Percentiles rank a stretch among this genome's conserved stretches.
phyloP scores from a whole-genome alignment of 2,888 invertebrate species.

The Cephus pygmeus region DNA sequence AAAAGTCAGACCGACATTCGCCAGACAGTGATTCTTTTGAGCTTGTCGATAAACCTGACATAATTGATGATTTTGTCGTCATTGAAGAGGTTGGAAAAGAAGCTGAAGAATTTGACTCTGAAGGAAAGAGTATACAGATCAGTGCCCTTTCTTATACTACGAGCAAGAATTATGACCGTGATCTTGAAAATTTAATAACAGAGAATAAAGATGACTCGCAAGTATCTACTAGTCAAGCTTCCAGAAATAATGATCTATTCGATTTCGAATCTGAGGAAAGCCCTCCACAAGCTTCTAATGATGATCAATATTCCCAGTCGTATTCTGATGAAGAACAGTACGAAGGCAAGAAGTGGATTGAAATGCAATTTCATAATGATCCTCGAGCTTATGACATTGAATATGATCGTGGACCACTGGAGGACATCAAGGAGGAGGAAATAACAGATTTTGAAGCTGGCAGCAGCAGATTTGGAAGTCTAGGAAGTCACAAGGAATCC shows the following conservation, averaged over 20 bases:
- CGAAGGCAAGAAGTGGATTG: constrained; percentile 88
- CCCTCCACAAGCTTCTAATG: constrained; percentile 60
- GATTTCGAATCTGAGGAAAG: constrained; percentile 63
- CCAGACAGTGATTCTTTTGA: constrained; percentile 89
- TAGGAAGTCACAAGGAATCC: constrained; percentile 82
- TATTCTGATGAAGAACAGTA: constrained; percentile 62
- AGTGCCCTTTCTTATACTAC: constrained; percentile 65
- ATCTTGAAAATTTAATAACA: constrained; percentile 67
- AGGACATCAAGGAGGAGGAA: constrained; percentile 94
- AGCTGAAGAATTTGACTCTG: constrained; percentile 84
- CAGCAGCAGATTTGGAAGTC: constrained; percentile 80
- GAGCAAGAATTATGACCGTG: constrained; percentile 70
- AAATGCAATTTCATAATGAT: constrained; percentile 87
- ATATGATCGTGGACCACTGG: constrained; percentile 84
- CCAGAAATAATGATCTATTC: constrained; percentile 49
- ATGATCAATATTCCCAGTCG: constrained; percentile 59
- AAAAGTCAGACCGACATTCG: constrained; percentile 68
- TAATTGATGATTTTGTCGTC: constrained; percentile 88
- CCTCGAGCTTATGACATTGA: constrained; percentile 78
- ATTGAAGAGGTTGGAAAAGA: constrained; percentile 90
- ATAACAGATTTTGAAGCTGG: constrained; percentile 83
- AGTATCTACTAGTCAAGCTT: constrained; percentile 26
- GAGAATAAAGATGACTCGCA: constrained; percentile 38
- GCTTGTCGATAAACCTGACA: constrained; percentile 86
- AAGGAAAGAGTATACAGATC: constrained; percentile 84